These are phyloP conservation scores for Octomys mimax DNA, from an alignment of 2,797 vertebrate genomes.

Conservation along the genomic window DNA sequence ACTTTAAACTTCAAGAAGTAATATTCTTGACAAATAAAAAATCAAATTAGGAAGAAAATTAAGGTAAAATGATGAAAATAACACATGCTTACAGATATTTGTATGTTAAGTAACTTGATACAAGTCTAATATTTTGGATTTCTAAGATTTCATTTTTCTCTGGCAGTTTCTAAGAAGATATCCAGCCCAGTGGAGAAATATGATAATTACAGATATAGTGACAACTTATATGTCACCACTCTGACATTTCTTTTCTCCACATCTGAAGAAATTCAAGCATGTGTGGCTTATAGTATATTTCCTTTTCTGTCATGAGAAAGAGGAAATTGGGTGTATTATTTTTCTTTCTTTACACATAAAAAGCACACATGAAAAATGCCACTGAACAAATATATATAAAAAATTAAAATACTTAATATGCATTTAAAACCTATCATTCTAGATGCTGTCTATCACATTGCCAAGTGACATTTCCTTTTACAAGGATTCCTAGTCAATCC, in stretches of 20 bases:
- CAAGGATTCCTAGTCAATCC: not conserved
- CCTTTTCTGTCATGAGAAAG: not conserved
- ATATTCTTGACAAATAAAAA: not conserved
- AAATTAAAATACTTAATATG: not conserved
- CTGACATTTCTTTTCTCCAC: not conserved
- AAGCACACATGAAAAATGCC: not conserved
- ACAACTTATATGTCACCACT: not conserved
- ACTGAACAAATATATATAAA: not conserved
- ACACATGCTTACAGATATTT: not conserved
- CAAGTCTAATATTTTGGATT: not conserved
- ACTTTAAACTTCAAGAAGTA: conserved; percentile 16
- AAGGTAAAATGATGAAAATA: conserved; percentile 15
- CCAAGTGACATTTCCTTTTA: not conserved
- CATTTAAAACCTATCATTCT: not conserved
- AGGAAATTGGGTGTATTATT: not conserved
- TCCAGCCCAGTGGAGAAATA: not conserved
- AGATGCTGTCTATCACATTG: not conserved
- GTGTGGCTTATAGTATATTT: not conserved
- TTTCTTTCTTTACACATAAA: not conserved
- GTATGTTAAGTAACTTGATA: not conserved
- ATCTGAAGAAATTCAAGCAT: not conserved
- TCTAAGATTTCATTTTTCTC: not conserved
- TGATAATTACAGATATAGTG: conserved; percentile 33
- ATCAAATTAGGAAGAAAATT: not conserved
- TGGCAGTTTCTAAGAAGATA: not conserved